phyloP scores from a whole-genome alignment of 2,113 vertebrate species.

The Guaruba guarouba region DNA sequence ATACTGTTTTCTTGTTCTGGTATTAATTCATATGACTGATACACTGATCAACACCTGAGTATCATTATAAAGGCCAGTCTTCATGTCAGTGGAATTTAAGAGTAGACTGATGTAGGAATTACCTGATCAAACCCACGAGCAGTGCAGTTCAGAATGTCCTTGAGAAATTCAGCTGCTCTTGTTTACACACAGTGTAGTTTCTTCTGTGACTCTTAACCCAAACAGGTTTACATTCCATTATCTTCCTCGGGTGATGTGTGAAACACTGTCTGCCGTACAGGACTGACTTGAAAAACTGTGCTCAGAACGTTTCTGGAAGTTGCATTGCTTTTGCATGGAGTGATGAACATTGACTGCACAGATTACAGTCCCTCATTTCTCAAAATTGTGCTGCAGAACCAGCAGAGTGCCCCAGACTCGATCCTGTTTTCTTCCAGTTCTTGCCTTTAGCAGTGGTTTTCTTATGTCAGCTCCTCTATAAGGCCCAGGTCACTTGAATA shows the following conservation, averaged over 20 bases:
- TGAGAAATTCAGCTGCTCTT: neutral
- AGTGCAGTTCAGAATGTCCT: neutral
- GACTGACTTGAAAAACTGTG: neutral
- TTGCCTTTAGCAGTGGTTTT: neutral
- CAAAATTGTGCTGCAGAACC: accelerated
- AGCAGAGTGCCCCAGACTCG: neutral
- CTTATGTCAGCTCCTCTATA: neutral
- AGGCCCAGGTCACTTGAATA: neutral
- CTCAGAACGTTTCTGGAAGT: neutral
- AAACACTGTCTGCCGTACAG: neutral
- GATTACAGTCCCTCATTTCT: neutral
- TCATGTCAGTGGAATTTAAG: neutral
- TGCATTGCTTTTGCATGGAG: neutral
- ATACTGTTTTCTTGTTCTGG: neutral
- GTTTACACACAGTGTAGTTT: neutral
- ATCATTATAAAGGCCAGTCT: neutral
- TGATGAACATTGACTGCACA: neutral
- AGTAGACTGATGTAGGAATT: neutral
- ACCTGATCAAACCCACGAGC: neutral
- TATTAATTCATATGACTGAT: neutral
- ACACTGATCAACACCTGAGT: neutral
- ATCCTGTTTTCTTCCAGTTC: neutral
- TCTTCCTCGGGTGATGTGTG: accelerated
- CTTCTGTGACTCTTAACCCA: neutral
- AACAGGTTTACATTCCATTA: neutral